Evolutionary conservation across 2,797 vertebrate species (phyloP).

Genomic region (Mormyrops attenuatus): DNA sequence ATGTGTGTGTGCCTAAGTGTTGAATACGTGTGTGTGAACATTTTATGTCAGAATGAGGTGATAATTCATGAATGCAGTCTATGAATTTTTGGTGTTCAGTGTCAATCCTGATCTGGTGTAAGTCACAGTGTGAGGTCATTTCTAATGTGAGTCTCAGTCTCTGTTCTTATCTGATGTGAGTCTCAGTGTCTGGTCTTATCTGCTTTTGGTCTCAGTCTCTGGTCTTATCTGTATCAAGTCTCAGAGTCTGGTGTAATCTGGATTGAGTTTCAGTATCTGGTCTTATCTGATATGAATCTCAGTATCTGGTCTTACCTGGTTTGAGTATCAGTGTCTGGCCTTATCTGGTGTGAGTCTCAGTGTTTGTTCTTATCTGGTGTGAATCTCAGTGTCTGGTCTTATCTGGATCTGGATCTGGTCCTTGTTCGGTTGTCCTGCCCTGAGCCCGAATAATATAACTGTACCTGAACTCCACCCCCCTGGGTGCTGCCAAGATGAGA

Average conservation of each 20-base stretch:
- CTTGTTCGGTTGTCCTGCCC: neutral
- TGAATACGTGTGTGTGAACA: neutral
- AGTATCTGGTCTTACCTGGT: neutral
- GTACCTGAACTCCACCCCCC: neutral
- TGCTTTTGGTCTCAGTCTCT: neutral
- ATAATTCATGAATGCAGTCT: neutral
- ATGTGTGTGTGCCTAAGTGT: neutral
- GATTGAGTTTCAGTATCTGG: neutral
- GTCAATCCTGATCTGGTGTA: neutral
- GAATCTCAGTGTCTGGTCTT: too few species aligned
- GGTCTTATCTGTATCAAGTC: neutral
- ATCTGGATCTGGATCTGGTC: neutral
- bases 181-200: neutral
- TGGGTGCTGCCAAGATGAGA: neutral
- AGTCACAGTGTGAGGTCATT: neutral
- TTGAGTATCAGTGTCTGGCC: neutral
- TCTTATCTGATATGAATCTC: neutral
- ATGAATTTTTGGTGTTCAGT: neutral
- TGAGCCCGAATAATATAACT: neutral
- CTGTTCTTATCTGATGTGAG: neutral
- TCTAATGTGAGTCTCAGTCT: neutral
- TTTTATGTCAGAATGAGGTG: neutral
- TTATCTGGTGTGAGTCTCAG: neutral
- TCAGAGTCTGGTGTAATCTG: neutral
- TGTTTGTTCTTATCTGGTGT: too few species aligned